Evolutionary conservation across 2,113 vertebrate species (phyloP).

Genomic region (Helogale parvula): DNA sequence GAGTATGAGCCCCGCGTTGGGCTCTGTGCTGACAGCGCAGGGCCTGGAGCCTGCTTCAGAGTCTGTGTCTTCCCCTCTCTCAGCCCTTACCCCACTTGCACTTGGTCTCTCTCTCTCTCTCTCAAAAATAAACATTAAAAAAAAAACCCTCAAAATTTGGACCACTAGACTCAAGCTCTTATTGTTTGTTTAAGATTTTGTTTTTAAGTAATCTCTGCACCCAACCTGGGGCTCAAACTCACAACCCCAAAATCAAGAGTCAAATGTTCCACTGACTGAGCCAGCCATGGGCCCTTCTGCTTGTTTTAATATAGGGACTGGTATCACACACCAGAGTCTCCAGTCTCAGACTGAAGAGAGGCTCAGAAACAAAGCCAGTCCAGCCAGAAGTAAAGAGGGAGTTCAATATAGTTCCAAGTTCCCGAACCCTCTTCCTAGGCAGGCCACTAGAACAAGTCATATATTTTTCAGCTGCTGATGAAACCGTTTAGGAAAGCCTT

Average conservation of each 20-base stretch:
- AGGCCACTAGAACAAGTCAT: constrained; percentile 7
- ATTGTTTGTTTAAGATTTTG: background rate
- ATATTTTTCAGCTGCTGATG: constrained; percentile 46
- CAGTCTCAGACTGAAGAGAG: background rate
- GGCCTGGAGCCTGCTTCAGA: too few relatives aligned
- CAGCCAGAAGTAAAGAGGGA: background rate
- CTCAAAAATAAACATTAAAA: too few relatives aligned
- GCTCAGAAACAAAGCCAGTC: constrained; percentile 20
- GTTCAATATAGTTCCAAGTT: background rate
- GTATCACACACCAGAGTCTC: background rate
- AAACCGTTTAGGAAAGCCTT: background rate
- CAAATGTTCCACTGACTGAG: background rate
- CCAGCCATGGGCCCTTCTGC: background rate
- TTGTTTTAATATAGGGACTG: constrained; percentile 1
- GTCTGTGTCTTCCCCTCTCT: too few relatives aligned
- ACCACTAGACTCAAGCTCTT: too few relatives aligned
- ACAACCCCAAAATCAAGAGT: background rate
- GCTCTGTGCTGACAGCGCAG: too few relatives aligned
- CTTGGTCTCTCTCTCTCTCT: too few relatives aligned
- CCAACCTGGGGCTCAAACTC: background rate
- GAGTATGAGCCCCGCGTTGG: too few relatives aligned
- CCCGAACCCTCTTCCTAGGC: background rate
- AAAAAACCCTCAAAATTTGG: too few relatives aligned
- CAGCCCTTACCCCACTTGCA: too few relatives aligned
- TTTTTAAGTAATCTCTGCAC: background rate